Evolutionary conservation across 2,888 invertebrate species (phyloP).

Genomic region (Scaptomyza parva): DNA sequence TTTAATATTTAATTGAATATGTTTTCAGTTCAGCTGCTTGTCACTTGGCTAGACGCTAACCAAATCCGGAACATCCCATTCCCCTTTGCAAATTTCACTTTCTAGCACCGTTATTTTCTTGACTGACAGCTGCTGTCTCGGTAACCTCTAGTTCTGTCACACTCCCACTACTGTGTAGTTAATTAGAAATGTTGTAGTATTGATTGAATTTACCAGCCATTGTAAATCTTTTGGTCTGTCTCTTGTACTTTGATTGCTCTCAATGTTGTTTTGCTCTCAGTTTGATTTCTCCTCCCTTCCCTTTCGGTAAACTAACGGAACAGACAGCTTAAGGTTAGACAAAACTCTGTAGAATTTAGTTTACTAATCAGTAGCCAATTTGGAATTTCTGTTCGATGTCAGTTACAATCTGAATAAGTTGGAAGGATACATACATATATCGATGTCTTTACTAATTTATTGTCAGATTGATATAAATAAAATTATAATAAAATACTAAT

Average conservation of each 20-base stretch:
- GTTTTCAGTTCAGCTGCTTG: not conserved
- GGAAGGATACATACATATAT: not conserved
- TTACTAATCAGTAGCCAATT: conserved; percentile 38
- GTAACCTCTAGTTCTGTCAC: not conserved
- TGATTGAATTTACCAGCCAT: conserved; percentile 26
- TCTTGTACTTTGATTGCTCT: conserved; percentile 31
- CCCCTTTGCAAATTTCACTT: not conserved
- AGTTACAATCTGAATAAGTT: conserved; percentile 6
- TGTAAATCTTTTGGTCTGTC: conserved; percentile 33
- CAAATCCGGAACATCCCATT: conserved; percentile 1
- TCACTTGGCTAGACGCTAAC: too few species aligned
- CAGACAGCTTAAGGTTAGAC: conserved; percentile 26
- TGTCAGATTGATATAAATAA: not conserved
- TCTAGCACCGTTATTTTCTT: not conserved
- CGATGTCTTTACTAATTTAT: not conserved
- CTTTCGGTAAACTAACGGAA: not conserved
- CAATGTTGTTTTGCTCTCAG: conserved; percentile 5
- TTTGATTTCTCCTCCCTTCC: not conserved
- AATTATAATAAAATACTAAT: not conserved
- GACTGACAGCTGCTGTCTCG: conserved; percentile 25
- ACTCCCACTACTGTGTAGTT: conserved; percentile 22
- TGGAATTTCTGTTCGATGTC: conserved; percentile 33
- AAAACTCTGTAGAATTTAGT: not conserved
- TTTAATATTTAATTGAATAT: too few species aligned
- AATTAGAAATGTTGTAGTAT: conserved; percentile 48